Evolutionary conservation across 2,113 vertebrate genomes (phyloP).

Genomic region (Periophthalmus modestus): DNA sequence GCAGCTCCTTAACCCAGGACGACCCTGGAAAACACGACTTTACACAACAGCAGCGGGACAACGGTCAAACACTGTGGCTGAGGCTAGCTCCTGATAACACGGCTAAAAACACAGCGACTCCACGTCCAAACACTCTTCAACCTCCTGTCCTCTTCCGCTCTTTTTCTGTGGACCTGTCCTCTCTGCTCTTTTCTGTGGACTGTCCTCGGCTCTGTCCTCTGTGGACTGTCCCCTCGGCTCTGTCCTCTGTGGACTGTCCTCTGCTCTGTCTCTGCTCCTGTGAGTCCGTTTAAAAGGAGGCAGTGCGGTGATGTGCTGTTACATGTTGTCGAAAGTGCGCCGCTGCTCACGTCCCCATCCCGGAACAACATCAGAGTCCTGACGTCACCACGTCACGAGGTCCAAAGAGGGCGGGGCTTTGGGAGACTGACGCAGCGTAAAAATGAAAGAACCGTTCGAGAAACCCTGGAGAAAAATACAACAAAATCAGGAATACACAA

Average conservation of each 20-base stretch:
- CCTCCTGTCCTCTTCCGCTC: not conserved
- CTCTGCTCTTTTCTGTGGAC: no score
- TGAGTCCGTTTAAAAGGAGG: not conserved
- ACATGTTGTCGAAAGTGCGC: not conserved
- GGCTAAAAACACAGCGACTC: not conserved
- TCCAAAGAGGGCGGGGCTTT: not conserved
- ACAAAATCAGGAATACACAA: no score
- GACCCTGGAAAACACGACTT: not conserved
- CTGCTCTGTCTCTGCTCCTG: no score
- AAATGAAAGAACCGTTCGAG: not conserved
- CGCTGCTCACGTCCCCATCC: not conserved
- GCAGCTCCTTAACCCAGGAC: not conserved
- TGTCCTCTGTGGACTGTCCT: no score
- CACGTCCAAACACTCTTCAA: not conserved
- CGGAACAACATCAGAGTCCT: not conserved
- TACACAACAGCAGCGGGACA: not conserved
- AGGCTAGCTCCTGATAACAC: constrained; percentile 33
- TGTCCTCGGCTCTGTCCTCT: no score
- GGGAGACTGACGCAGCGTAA: constrained; percentile 20
- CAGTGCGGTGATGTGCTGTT: not conserved
- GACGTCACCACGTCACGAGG: constrained; percentile 53
- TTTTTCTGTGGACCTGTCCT: no score
- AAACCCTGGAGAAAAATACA: not conserved
- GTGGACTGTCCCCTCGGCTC: no score
- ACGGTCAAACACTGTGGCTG: constrained; percentile 45